A percentile compares a stretch with the other conserved stretches of the same genome.
Evolutionary conservation across 2,113 vertebrate species (phyloP).

Genomic region (Brachyistius frenatus): DNA sequence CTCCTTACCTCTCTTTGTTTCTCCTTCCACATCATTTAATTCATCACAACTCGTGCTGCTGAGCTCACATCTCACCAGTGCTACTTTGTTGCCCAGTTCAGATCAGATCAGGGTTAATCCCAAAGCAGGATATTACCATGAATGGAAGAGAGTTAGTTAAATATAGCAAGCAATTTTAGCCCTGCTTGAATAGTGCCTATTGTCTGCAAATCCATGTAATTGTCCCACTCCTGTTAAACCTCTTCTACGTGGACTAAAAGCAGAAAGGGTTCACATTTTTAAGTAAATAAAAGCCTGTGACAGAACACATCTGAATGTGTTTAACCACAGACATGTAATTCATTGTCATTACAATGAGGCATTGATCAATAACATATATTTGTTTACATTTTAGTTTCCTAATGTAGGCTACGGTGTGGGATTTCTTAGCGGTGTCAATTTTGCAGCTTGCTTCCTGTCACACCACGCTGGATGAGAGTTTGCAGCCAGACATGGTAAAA

Average conservation of each 20-base stretch:
- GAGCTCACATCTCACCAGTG: slow-evolving; percentile 29
- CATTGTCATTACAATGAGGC: neutral
- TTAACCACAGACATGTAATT: neutral
- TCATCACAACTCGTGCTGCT: slow-evolving; percentile 52
- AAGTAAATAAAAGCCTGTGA: slow-evolving; percentile 1
- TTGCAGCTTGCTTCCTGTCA: no score
- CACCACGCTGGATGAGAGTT: neutral
- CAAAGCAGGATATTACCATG: slow-evolving; percentile 60
- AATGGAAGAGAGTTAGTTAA: slow-evolving; percentile 70
- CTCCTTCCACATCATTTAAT: slow-evolving; percentile 9
- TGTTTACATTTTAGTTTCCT: no score
- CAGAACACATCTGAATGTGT: neutral
- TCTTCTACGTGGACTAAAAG: slow-evolving; percentile 21
- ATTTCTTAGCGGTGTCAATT: no score
- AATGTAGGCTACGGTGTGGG: no score
- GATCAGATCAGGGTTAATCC: slow-evolving; percentile 74
- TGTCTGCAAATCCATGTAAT: slow-evolving; percentile 69
- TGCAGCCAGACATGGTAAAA: neutral
- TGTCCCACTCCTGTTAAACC: slow-evolving; percentile 20
- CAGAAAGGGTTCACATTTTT: neutral
- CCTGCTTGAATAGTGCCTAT: slow-evolving; percentile 67
- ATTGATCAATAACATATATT: neutral
- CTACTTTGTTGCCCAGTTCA: slow-evolving; percentile 32
- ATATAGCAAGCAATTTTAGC: slow-evolving; percentile 69
- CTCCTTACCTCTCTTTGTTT: neutral